Evolutionary conservation across 2,797 vertebrate species (phyloP), one percentile per base, ranked within the genome.

Genomic region (Crenuchus spilurus): DNA sequence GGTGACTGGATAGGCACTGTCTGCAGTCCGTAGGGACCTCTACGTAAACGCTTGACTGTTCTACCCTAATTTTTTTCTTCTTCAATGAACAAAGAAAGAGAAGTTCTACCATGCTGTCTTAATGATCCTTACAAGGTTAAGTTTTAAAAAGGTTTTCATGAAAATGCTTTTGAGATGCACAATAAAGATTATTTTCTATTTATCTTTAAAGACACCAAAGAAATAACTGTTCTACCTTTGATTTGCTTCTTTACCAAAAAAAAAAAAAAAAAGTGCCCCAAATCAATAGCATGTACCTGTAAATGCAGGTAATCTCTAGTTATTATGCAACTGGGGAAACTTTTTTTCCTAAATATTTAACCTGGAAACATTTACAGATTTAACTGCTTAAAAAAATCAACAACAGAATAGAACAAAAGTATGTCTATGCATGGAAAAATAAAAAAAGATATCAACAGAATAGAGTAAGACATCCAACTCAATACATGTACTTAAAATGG

Each of bases 1-100:
- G 39, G 14, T 28, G 24, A 62, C 58, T 24, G 35, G 26, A 62
- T 44, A 64, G 61, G 61, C 61, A 64, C 61, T 46, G 61, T 16
- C 41, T 28, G 16, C 41, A 46, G 61, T 44, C 61, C 61, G 7
- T 41, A 46, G 24, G 16, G 61, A 64, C 61, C 24, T 64, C 41
- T 10, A 39, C 1, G 61, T 64, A 46, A 64, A 64, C 41, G 30
- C 1, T 64, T 18, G 61, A 70, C 54, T 70, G 67, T 11, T 31
- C 11, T 42, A 20, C 37, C 41, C 41, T 58, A 16, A 13, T 11
- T 14, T 60, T 61, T 18, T 20, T n/a, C n/a, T n/a, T n/a, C n/a
- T 18, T 20, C 46, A 22, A 22, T 13, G 6, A 49, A 22, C 20
- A 22, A 42, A 14, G 26, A 24, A 61, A 39, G n/a, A 14, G 14